Conservation (phyloP, 2,888 invertebrate genomes). For the Coenonympha arcania region DNA sequence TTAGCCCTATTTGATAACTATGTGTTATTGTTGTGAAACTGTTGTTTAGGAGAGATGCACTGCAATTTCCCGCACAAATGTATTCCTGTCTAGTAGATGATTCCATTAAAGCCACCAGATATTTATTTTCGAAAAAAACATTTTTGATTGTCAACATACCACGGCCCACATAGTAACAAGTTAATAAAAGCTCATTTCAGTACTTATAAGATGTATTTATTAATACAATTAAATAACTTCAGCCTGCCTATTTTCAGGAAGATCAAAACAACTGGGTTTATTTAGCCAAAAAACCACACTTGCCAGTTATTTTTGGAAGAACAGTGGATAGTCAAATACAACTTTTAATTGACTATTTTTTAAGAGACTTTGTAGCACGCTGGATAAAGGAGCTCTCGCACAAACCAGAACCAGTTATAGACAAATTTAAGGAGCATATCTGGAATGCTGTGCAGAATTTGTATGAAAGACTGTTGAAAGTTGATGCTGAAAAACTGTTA, state of each 20-base stretch:
- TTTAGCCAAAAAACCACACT: slow-evolving; percentile 66
- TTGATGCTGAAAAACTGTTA: slow-evolving; percentile 87
- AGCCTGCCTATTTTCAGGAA: slow-evolving; percentile 41
- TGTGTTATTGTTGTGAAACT: too few relatives aligned
- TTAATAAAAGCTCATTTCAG: too few relatives aligned
- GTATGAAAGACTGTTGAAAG: slow-evolving; percentile 80
- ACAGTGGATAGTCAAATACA: slow-evolving; percentile 89
- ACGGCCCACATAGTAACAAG: too few relatives aligned
- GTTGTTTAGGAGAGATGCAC: too few relatives aligned
- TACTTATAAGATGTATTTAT: too few relatives aligned
- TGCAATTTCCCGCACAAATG: too few relatives aligned
- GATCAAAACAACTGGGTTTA: slow-evolving; percentile 60
- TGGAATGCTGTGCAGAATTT: slow-evolving; percentile 85
- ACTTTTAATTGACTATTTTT: slow-evolving; percentile 84
- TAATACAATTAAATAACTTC: too few relatives aligned
- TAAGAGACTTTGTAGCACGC: slow-evolving; percentile 84
- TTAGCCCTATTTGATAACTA: too few relatives aligned
- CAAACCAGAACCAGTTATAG: slow-evolving; percentile 77
- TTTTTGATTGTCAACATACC: too few relatives aligned
- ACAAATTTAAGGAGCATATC: slow-evolving; percentile 82
- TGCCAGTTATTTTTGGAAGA: slow-evolving; percentile 86
- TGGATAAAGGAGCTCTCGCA: slow-evolving; percentile 83
- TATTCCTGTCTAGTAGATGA: too few relatives aligned
- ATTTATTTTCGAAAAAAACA: too few relatives aligned
- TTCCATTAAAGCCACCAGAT: too few relatives aligned